Conservation (phyloP, 2,888 invertebrate genomes). For the Hemithea aestivaria region DNA sequence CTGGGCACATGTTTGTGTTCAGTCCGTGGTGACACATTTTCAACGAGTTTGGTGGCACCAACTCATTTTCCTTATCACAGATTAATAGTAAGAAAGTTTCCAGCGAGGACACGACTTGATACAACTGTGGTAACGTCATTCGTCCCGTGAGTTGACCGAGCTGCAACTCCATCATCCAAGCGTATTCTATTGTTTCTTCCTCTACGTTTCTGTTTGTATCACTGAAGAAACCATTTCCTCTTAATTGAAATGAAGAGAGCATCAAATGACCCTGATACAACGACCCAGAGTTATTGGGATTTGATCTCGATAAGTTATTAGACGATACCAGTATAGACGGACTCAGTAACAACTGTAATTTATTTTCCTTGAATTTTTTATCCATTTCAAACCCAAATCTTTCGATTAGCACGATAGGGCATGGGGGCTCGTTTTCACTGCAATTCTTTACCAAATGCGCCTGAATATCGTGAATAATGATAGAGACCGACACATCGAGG, state of each 20-base stretch:
- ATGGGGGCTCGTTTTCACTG: slow-evolving; percentile 92
- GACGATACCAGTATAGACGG: slow-evolving; percentile 91
- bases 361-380: slow-evolving; percentile 94
- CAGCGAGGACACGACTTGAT: slow-evolving; percentile 91
- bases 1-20: slow-evolving; percentile 83
- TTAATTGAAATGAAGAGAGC: slow-evolving; percentile 90
- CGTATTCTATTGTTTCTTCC: slow-evolving; percentile 97
- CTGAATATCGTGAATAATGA: slow-evolving; percentile 97
- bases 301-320: slow-evolving; percentile 84
- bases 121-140: slow-evolving; percentile 92
- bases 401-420: slow-evolving; percentile 93
- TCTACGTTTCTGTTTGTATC: slow-evolving; percentile 93
- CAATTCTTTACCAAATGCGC: slow-evolving; percentile 96
- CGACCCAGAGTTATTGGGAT: slow-evolving; percentile 57
- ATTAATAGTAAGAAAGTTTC: slow-evolving; percentile 93
- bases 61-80: slow-evolving; percentile 92
- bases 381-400: slow-evolving; percentile 98
- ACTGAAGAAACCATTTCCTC: slow-evolving; percentile 98
- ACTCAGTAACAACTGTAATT: slow-evolving; percentile 92
- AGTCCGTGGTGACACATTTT: slow-evolving; percentile 90
- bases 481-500: slow-evolving; percentile 93
- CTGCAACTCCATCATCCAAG: slow-evolving; percentile 97
- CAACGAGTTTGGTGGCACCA: slow-evolving; percentile 89
- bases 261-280: slow-evolving; percentile 91
- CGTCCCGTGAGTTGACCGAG: slow-evolving; percentile 96